Conservation (phyloP, 2,113 vertebrate genomes). For the Cavia aperea region DNA sequence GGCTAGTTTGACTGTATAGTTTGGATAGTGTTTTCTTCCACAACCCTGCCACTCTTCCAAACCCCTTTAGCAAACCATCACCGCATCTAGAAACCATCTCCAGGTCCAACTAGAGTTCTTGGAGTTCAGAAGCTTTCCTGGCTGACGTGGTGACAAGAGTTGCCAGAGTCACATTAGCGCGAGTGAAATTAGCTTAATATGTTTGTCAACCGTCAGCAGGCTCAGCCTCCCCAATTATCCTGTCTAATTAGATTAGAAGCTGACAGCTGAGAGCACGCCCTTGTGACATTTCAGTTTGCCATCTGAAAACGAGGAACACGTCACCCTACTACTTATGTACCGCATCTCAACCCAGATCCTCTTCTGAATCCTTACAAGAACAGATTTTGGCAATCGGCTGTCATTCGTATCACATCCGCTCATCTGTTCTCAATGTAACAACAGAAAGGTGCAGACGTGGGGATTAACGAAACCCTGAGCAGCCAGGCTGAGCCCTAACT, state of each 20-base stretch:
- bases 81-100: background rate
- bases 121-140: background rate
- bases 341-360: slow-evolving; percentile 51
- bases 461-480: background rate
- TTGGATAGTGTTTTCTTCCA: background rate
- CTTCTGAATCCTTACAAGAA: slow-evolving; percentile 31
- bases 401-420: background rate
- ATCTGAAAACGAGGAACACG: slow-evolving; percentile 54
- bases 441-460: background rate
- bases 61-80: background rate
- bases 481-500: background rate
- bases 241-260: slow-evolving; percentile 75
- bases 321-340: slow-evolving; percentile 50
- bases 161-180: background rate
- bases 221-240: slow-evolving; percentile 74
- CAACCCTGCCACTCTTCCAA: rapidly evolving
- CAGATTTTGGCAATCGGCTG: slow-evolving; percentile 63
- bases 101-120: background rate
- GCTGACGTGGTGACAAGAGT: background rate
- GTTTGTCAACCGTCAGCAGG: slow-evolving; percentile 64
- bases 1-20: background rate
- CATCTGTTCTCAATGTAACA: background rate
- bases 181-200: slow-evolving; percentile 55
- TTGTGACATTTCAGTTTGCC: slow-evolving; percentile 68
- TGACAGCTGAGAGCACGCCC: slow-evolving; percentile 73